Conservation (phyloP, 2,888 invertebrate species). For the Arge pagana region DNA sequence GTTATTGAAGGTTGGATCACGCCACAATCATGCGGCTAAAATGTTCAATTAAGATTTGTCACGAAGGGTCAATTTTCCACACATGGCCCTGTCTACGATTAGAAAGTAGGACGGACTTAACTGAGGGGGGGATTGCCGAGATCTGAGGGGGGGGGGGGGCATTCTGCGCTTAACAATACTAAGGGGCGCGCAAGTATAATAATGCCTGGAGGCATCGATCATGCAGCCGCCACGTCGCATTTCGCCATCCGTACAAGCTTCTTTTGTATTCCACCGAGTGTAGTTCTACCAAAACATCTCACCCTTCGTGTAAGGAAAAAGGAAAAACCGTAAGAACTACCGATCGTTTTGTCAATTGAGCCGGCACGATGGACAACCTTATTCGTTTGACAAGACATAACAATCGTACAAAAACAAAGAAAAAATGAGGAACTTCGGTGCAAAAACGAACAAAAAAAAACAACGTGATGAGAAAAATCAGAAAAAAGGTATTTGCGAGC, state of each 20-base stretch:
- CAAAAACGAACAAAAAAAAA: background rate
- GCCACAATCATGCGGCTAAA: slow-evolving; percentile 21
- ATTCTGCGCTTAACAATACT: slow-evolving; percentile 36
- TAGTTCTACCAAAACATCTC: no score
- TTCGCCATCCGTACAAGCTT: slow-evolving; percentile 10
- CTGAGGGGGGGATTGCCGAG: slow-evolving; percentile 67
- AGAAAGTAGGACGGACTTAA: no score
- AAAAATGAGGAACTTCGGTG: slow-evolving; percentile 4
- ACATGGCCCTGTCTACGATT: slow-evolving; percentile 3
- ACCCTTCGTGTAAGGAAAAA: no score
- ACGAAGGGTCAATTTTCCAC: slow-evolving; percentile 43
- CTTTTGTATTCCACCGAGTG: no score
- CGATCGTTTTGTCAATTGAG: background rate
- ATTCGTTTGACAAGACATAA: background rate
- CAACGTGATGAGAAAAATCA: background rate
- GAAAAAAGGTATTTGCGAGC: slow-evolving; percentile 5
- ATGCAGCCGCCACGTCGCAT: slow-evolving; percentile 33
- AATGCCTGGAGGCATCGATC: slow-evolving; percentile 53
- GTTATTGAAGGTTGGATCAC: slow-evolving; percentile 6
- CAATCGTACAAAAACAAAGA: background rate
- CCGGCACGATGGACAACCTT: background rate
- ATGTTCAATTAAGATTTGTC: slow-evolving; percentile 55
- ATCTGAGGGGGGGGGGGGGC: slow-evolving; percentile 71
- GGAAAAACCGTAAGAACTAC: slow-evolving; percentile 1
- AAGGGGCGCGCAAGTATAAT: slow-evolving; percentile 48